Base-by-base conservation (phyloP, 2,888 invertebrate genomes). In the Drosophila neonasuta region DNA sequence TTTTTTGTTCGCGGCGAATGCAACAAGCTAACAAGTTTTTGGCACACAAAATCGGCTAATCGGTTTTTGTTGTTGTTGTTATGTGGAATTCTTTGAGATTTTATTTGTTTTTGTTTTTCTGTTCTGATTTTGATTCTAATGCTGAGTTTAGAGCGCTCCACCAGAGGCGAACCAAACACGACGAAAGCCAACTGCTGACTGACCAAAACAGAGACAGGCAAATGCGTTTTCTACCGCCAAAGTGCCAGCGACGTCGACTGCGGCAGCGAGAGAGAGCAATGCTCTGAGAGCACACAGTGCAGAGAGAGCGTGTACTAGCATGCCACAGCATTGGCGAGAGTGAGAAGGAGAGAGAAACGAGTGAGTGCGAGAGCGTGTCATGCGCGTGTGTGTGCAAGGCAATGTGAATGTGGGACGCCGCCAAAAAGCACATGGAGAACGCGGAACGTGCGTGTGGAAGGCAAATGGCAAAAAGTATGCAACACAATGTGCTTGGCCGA, bases 181-280 rank as follows among this genome's bases (percentile, higher is more conserved):
- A 87, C 89, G 89, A 89, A 88, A 87, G 88, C 89, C 90, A 90
- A 91, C 90, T 91, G 90, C 90, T 90, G 90, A 91, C 91, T 91
- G 90, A 91, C 90, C 91, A 91, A 91, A 91, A 91, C 90, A 91
- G 90, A 91, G 90, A 90, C 89, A 88, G 89, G 89, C 87, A 88
- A 89, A 83, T 88, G 86, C 84, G 88, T 89, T 89, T 90, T 89
- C 86, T 86, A 75, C 66, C 75, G 73, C 71, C 79, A 77, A 49
- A 44, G 46, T 1, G 24, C 67, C 71, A 57, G 67, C 66, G 69
- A 73, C 69, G 75, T 39, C 68, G 69, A 68, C 78, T 56, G 63
- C 70, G 73, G 34, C 74, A 58, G 64, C 36, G 67, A 20, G 55
- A 54, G 59, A 59, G 68, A 52, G 49, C 17, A n/a, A 2, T n/a